phyloP scores from a whole-genome alignment of 92 coral and sea anemone species.

The Porites cylindrica region DNA sequence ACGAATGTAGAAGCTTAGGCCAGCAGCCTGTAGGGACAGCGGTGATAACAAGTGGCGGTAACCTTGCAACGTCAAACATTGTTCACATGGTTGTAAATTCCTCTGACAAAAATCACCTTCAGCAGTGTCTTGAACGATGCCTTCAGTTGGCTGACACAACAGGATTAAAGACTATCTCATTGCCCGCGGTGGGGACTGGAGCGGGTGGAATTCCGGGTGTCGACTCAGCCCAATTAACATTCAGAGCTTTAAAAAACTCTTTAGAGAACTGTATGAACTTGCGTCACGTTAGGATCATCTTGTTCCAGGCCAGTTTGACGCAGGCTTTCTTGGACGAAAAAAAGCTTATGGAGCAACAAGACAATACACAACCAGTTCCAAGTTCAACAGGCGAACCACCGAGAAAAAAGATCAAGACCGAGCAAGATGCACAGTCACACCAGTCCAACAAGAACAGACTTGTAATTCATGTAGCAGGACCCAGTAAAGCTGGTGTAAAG shows the following conservation, averaged over 20 bases:
- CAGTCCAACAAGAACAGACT: background rate
- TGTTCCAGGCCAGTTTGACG: constrained; percentile 61
- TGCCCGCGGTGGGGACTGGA: constrained; percentile 84
- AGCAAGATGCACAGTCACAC: background rate
- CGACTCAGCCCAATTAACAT: constrained; percentile 63
- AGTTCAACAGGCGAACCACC: constrained; percentile 3
- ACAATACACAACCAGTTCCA: background rate
- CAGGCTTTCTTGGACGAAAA: constrained; percentile 62
- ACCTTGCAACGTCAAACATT: constrained; percentile 35
- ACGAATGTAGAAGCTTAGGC: constrained; percentile 54
- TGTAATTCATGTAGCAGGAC: constrained; percentile 19
- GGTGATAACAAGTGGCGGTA: constrained; percentile 70
- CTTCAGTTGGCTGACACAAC: constrained; percentile 54
- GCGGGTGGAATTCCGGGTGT: constrained; percentile 37
- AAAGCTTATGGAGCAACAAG: constrained; percentile 10
- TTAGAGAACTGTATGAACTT: constrained; percentile 32
- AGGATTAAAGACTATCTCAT: constrained; percentile 57
- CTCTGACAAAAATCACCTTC: constrained; percentile 27
- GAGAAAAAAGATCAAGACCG: background rate
- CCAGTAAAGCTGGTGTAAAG: constrained; percentile 26
- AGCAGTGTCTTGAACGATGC: constrained; percentile 59
- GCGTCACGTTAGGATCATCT: constrained; percentile 65
- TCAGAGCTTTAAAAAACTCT: constrained; percentile 58
- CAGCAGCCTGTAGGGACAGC: constrained; percentile 67
- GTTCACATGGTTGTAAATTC: constrained; percentile 59